A percentile compares a stretch with the other conserved stretches of the same genome.
These are phyloP conservation scores for Nasonia giraulti DNA, from an alignment of 1,140 invertebrate species.

Conservation along the genomic window DNA sequence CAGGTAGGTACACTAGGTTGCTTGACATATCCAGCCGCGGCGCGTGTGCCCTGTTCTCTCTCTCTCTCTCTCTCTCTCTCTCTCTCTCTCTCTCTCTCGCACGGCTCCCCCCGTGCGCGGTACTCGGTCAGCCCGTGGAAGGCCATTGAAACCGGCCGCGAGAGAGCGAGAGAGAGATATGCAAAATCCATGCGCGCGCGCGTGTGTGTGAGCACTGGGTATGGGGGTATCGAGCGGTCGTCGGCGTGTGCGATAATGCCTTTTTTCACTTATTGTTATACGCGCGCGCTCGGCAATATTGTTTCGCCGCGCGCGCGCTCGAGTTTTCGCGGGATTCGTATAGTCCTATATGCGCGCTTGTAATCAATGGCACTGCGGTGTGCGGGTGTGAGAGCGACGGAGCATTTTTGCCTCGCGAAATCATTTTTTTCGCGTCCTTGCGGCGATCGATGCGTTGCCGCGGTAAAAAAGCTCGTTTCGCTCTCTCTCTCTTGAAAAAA, in stretches of 20 bases:
- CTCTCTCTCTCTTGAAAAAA: background rate
- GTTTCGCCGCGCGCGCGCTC: background rate
- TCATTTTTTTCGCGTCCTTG: no score
- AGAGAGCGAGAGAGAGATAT: background rate
- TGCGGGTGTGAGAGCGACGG: background rate
- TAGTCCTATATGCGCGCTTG: background rate
- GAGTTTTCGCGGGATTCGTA: background rate
- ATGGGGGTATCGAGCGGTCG: background rate
- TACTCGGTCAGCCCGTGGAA: background rate
- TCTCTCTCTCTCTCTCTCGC: background rate
- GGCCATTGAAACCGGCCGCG: background rate
- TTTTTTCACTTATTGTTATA: conserved; percentile 1
- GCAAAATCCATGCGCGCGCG: background rate
- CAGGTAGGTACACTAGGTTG: conserved; percentile 57
- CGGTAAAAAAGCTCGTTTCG: background rate
- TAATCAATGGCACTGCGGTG: background rate
- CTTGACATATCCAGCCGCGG: conserved; percentile 55
- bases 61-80: background rate
- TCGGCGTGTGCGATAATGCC: background rate
- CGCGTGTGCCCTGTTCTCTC: background rate
- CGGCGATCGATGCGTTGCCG: background rate
- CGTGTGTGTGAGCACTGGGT: background rate
- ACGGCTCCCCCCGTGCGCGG: background rate
- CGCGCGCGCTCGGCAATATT: background rate
- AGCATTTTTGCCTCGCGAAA: background rate